Conservation (phyloP, 2,888 invertebrate genomes). For the Axea sp. region DNA sequence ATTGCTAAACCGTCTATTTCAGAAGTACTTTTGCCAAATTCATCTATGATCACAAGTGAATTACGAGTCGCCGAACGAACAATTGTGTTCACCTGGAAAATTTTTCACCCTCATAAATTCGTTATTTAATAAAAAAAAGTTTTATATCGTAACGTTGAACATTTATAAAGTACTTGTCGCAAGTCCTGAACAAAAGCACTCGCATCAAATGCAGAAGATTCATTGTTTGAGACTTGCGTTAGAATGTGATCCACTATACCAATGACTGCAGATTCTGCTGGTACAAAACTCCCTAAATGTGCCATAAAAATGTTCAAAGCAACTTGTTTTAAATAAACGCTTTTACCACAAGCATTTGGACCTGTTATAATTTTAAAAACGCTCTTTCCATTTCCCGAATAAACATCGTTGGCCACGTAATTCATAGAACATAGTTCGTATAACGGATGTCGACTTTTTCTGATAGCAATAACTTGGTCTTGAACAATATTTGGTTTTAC, state of each 20-base stretch:
- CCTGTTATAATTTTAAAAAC: constrained; percentile 90
- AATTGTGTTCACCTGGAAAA: constrained; percentile 86
- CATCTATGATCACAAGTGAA: constrained; percentile 91
- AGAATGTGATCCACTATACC: constrained; percentile 87
- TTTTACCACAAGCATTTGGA: constrained; percentile 95
- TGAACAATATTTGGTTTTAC: constrained; percentile 83
- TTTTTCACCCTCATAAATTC: too few species aligned
- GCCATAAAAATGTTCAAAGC: constrained; percentile 91
- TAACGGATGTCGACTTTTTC: constrained; percentile 88
- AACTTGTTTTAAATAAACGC: constrained; percentile 92
- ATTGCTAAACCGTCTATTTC: constrained; percentile 88
- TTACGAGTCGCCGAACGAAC: constrained; percentile 83
- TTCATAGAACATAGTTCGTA: constrained; percentile 83
- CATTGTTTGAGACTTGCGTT: constrained; percentile 87
- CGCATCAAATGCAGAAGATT: constrained; percentile 87
- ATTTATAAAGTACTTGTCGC: constrained; percentile 87
- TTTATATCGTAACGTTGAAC: too few species aligned
- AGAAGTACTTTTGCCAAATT: constrained; percentile 92
- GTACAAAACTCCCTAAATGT: constrained; percentile 94
- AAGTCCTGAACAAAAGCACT: constrained; percentile 93
- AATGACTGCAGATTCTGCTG: constrained; percentile 87
- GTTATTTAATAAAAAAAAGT: too few species aligned
- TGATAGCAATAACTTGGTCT: constrained; percentile 82
- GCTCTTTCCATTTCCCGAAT: constrained; percentile 81
- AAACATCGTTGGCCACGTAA: constrained; percentile 88